Evolutionary conservation across 2,888 invertebrate species (phyloP), one percentile per base, ranked within the genome.

Genomic region (Polydrusus cervinus): DNA sequence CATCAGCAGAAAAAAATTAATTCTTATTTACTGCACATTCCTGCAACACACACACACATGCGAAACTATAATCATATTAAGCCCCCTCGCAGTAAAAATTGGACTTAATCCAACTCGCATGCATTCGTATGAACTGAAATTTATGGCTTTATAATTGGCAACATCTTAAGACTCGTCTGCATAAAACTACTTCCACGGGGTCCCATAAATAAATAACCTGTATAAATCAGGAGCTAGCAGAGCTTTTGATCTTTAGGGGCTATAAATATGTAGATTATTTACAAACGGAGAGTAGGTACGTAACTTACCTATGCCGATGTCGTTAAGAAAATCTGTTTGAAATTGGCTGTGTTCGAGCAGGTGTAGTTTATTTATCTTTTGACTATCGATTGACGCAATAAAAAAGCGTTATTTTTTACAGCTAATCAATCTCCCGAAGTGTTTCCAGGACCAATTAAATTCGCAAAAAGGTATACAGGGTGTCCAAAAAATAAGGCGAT

Each of bases 81-180:
- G 45, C 45, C 20, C 66, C 34, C 25, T 57, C n/a, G 20, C 57
- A 40, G 30, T 38, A 68, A 53, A 34, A 43, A 43, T 71, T 73
- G 72, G 72, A 66, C 61, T 30, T 73, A 73, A 73, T 73, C 72
- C 72, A 67, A 67, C 51, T 51, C 30, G 13, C 11, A n/a, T 60
- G 57, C 57, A 10, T 40, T 18, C 57, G 38, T 60, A 60, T 14
- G 57, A 60, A 38, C 18, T 43, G 16, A 61, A 71, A 75, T 75
- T 75, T 75, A 75, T 71, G 16, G 65, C 65, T 75, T 75, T 75
- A 75, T 75, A 75, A 75, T 75, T 75, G 75, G 75, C 75, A 66
- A 75, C 75, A 71, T 70, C 75, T 75, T 71, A 71, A 71, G 71
- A 60, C 49, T 61, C 51, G 38, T 67, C 60, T 30, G 67, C 67